These are phyloP conservation scores for Typhlichthys subterraneus DNA, from an alignment of 2,797 vertebrate species.

Conservation along the genomic window DNA sequence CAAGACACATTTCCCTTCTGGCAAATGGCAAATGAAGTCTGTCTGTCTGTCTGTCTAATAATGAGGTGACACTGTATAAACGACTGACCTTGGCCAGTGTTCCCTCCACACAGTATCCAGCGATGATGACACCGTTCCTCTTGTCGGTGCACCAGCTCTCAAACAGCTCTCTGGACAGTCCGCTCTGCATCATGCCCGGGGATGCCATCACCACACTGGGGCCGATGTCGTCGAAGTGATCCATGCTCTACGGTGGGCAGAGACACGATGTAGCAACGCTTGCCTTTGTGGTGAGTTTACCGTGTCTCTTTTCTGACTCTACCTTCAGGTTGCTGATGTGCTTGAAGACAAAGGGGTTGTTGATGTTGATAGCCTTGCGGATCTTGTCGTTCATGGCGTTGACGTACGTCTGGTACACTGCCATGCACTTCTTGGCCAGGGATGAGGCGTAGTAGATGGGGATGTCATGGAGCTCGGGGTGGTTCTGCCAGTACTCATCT, in stretches of 20 bases:
- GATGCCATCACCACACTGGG: slow-evolving; percentile 97
- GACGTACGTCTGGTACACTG: slow-evolving; percentile 96
- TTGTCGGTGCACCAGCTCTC: slow-evolving; percentile 99
- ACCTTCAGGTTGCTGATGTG: slow-evolving; percentile 99
- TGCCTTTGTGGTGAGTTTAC: too few species aligned
- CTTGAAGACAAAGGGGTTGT: slow-evolving; percentile 98
- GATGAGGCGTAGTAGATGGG: slow-evolving; percentile 97
- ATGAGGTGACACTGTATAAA: too few species aligned
- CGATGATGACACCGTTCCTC: slow-evolving; percentile 96
- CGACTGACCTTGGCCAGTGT: slow-evolving; percentile 91
- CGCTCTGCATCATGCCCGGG: slow-evolving; percentile 98
- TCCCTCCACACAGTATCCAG: slow-evolving; percentile 95
- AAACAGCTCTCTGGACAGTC: slow-evolving; percentile 92
- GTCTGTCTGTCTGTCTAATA: too few species aligned
- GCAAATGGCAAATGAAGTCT: too few species aligned
- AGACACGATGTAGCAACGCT: not conserved
- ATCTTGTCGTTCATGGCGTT: slow-evolving; percentile 99
- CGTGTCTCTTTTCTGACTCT: not conserved
- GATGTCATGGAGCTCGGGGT: slow-evolving; percentile 94
- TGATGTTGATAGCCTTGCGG: slow-evolving; percentile 97
- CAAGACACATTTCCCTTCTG: too few species aligned
- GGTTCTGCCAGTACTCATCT: slow-evolving; percentile 98
- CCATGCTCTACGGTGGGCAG: slow-evolving; percentile 86
- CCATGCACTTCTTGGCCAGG: slow-evolving; percentile 97
- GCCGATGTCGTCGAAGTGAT: slow-evolving; percentile 97